Evolutionary conservation across 2,888 invertebrate species (phyloP).

Genomic region (Apamea epomidion): DNA sequence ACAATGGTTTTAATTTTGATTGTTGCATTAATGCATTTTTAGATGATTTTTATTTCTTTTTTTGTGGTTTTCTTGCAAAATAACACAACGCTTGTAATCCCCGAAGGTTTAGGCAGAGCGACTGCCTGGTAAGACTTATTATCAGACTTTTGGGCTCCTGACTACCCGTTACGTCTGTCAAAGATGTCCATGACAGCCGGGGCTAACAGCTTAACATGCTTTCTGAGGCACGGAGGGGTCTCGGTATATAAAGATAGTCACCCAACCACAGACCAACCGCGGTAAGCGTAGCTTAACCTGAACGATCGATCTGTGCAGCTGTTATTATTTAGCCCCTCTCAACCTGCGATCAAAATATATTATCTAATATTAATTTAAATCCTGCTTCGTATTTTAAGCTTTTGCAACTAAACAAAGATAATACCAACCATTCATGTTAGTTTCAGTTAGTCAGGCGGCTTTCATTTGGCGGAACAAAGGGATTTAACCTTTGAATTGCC

Average conservation of each 20-base stretch:
- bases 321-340: no score
- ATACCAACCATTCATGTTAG: constrained; percentile 15
- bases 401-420: background rate
- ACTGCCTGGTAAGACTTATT: background rate
- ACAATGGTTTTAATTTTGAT: background rate
- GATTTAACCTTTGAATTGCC: background rate
- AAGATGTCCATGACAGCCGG: background rate
- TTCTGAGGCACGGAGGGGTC: no score
- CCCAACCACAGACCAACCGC: no score
- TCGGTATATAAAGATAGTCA: no score
- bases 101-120: no score
- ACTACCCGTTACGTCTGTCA: background rate
- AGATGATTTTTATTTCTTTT: background rate
- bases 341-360: background rate
- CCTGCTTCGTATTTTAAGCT: background rate
- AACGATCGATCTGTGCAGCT: no score
- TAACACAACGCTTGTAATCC: no score
- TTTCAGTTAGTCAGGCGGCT: constrained; percentile 8
- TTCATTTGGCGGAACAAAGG: constrained; percentile 23
- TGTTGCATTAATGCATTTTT: background rate
- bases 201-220: background rate
- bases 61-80: background rate
- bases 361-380: background rate
- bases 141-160: background rate
- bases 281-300: no score